phyloP scores from a whole-genome alignment of 1,140 invertebrate genomes.

The Tribolium madens region DNA sequence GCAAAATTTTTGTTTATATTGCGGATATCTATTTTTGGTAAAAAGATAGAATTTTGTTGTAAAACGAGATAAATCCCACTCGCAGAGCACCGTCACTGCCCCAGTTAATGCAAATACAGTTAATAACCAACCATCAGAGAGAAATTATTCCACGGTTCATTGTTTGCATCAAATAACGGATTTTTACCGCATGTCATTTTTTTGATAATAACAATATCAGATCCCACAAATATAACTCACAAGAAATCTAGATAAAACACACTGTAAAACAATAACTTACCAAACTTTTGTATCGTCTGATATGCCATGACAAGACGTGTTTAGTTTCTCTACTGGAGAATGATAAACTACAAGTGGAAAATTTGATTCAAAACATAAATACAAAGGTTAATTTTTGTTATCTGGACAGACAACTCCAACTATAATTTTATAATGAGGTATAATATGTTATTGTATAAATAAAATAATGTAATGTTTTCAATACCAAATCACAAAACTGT shows the following conservation, averaged over 20 bases:
- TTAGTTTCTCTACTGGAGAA: background rate
- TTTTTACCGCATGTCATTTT: background rate
- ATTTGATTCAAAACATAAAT: background rate
- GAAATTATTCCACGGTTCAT: constrained; percentile 20
- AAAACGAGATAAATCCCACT: background rate
- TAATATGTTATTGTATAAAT: background rate
- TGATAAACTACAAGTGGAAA: background rate
- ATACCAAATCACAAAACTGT: background rate
- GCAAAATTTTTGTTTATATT: too few species aligned
- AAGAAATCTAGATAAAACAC: background rate
- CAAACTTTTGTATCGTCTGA: too few species aligned
- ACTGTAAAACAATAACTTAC: background rate
- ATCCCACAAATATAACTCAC: background rate
- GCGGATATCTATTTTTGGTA: too few species aligned
- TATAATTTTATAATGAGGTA: background rate
- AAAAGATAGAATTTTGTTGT: background rate
- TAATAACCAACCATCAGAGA: constrained; percentile 4
- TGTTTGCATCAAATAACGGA: constrained; percentile 7
- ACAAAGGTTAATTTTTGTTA: constrained; percentile 11
- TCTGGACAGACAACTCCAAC: background rate
- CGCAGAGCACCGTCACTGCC: background rate
- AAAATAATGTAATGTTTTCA: background rate
- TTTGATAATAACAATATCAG: background rate
- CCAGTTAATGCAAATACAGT: constrained; percentile 18
- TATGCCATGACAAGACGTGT: background rate